A percentile compares a stretch with the other conserved stretches of the same genome.
Evolutionary conservation across 2,888 invertebrate species (phyloP).

Genomic region (Cenopis cana): DNA sequence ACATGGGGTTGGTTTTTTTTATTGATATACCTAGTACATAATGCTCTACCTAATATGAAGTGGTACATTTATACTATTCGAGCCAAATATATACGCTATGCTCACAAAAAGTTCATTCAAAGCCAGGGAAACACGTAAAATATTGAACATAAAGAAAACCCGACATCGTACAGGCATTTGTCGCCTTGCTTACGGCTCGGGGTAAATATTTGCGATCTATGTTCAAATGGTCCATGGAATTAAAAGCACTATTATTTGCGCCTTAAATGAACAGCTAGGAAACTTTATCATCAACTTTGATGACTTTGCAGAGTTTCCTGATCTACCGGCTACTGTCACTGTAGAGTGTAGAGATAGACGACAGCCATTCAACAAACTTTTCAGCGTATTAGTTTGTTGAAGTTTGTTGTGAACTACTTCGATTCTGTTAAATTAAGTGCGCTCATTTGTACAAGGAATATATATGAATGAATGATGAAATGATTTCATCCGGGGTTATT

Average conservation of each 20-base stretch:
- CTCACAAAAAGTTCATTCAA: too few species aligned
- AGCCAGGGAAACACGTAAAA: too few species aligned
- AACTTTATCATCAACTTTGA: conserved; percentile 27
- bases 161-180: too few species aligned
- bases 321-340: conserved; percentile 7
- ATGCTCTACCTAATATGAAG: too few species aligned
- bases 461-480: background rate
- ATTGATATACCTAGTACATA: too few species aligned
- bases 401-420: conserved; percentile 17
- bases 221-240: too few species aligned
- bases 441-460: background rate
- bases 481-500: background rate
- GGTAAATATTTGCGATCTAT: background rate
- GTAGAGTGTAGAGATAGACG: conserved; percentile 25
- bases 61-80: too few species aligned
- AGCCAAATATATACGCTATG: too few species aligned
- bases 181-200: background rate
- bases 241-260: background rate
- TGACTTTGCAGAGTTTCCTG: conserved; percentile 10
- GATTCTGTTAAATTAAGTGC: background rate
- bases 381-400: conserved; percentile 13
- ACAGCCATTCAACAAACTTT: conserved; percentile 27
- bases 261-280: background rate
- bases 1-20: too few species aligned
- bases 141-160: too few species aligned